Evolutionary conservation across 2,113 vertebrate species (phyloP), one percentile per base, ranked within the genome.

Genomic region (Rhynchomys soricoides): DNA sequence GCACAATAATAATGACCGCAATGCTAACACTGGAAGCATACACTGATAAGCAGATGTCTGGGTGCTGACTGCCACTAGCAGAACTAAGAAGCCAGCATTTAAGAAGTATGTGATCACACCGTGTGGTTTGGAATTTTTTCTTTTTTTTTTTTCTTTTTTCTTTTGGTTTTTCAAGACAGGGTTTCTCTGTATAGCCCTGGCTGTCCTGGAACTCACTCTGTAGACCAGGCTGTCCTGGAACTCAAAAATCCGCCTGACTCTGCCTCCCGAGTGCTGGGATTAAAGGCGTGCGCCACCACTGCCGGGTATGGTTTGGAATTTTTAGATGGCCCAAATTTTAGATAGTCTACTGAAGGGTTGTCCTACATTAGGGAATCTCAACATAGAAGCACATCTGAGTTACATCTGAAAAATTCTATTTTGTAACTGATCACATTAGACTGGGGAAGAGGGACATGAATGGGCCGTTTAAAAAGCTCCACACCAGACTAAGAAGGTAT

Each of bases 61-160:
- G 24, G 24, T 68, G 24, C 40, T 87, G 70, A 94, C 59, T 87
- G 64, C 37, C 34, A 90, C 26, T 78, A 59, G 75, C 40, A 94
- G 66, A 87, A 86, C 64, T 31, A 93, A 89, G 89, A 95, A 82
- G 78, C 5, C 68, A 45, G 55, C 48, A 26, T 89, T 94, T 93
- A 93, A 50, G 89, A 86, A 96, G 21, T 37, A 22, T 19, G 31
- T 79, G 34, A 77, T 50, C 34, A 81, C 11, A 24, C 50, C 6
- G 29, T 37, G 55, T 1, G 73, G 50, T 40, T 15, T 91, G 5
- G 21, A 75, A 48, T 78, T 94, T 90, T 59, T 21, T n/a, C n/a
- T n/a, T n/a, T n/a, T n/a, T n/a, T n/a, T n/a, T n/a, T n/a, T n/a
- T n/a, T n/a, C n/a, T n/a, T n/a, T n/a, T n/a, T n/a, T n/a, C n/a